Percentiles rank a stretch among this genome's conserved stretches.
Conservation (phyloP, 2,797 vertebrate genomes). For the Sebastes cheni region DNA sequence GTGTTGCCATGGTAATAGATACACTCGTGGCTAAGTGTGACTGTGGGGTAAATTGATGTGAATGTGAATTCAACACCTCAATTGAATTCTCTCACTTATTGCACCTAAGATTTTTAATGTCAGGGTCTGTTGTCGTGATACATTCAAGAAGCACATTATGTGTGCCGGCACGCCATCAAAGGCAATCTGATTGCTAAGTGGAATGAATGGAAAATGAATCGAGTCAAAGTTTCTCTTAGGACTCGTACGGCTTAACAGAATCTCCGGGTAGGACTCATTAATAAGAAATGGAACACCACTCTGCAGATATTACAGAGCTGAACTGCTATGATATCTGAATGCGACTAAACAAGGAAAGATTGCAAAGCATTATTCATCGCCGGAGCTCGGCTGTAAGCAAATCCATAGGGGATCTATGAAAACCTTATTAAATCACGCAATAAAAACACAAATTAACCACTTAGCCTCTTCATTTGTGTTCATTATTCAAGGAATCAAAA, state of each 20-base stretch:
- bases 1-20: slow-evolving; percentile 76
- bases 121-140: slow-evolving; percentile 30
- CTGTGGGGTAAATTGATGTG: slow-evolving; percentile 49
- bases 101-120: slow-evolving; percentile 33
- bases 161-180: slow-evolving; percentile 14
- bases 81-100: slow-evolving; percentile 39
- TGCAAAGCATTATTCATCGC: slow-evolving; percentile 50
- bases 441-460: slow-evolving; percentile 54
- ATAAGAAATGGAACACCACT: slow-evolving; percentile 39
- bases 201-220: slow-evolving; percentile 42
- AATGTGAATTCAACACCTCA: slow-evolving; percentile 38
- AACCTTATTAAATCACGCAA: slow-evolving; percentile 61
- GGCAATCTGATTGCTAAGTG: slow-evolving; percentile 45
- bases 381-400: slow-evolving; percentile 16
- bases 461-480: slow-evolving; percentile 50
- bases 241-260: slow-evolving; percentile 34
- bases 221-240: slow-evolving; percentile 49
- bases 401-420: slow-evolving; percentile 57
- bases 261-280: slow-evolving; percentile 42
- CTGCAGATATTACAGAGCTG: slow-evolving; percentile 22
- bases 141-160: slow-evolving; percentile 39
- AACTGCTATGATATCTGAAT: slow-evolving; percentile 34
- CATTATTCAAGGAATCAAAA: slow-evolving; percentile 62
- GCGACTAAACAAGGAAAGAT: slow-evolving; percentile 47
- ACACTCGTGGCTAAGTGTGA: slow-evolving; percentile 38